These are phyloP conservation scores for Lordiphosa stackelbergi DNA, from an alignment of 1,140 invertebrate genomes.

Conservation along the genomic window DNA sequence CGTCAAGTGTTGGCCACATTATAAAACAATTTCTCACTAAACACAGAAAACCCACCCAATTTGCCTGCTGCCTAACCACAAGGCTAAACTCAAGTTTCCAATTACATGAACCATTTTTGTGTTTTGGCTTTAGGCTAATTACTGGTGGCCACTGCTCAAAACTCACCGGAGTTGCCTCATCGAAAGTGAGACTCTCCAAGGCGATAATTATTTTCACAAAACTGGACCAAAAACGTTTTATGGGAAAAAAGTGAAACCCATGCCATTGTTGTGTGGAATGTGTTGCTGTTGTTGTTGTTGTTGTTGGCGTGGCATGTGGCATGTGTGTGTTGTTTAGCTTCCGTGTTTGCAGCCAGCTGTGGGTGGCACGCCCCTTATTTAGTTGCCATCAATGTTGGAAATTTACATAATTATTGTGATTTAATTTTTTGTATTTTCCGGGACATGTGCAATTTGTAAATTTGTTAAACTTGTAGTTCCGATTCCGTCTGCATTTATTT, in stretches of 20 bases:
- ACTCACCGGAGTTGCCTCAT: constrained; percentile 7
- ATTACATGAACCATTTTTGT: constrained; percentile 12
- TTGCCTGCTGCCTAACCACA: constrained; percentile 11
- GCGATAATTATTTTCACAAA: constrained; percentile 14
- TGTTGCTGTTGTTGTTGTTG: not conserved
- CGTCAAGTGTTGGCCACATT: constrained; percentile 14
- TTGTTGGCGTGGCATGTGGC: constrained; percentile 4
- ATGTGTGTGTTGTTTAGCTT: constrained; percentile 12
- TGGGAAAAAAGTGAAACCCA: constrained; percentile 15
- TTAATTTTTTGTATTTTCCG: constrained; percentile 25
- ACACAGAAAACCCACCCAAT: constrained; percentile 11
- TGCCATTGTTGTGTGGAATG: constrained; percentile 9
- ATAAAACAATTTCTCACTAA: constrained; percentile 17
- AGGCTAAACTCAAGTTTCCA: constrained; percentile 9
- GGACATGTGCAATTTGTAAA: constrained; percentile 17
- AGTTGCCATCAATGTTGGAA: constrained; percentile 1
- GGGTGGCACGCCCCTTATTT: constrained; percentile 13
- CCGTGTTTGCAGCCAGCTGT: constrained; percentile 7
- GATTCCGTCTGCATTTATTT: constrained; percentile 1
- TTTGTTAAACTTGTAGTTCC: constrained; percentile 22
- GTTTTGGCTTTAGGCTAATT: constrained; percentile 10
- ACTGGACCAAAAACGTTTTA: constrained; percentile 12
- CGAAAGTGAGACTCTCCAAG: constrained; percentile 13
- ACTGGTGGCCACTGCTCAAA: constrained; percentile 6
- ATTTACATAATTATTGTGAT: constrained; percentile 16